Evolutionary conservation across 2,797 vertebrate species (phyloP).

Genomic region (Hydrophis major): DNA sequence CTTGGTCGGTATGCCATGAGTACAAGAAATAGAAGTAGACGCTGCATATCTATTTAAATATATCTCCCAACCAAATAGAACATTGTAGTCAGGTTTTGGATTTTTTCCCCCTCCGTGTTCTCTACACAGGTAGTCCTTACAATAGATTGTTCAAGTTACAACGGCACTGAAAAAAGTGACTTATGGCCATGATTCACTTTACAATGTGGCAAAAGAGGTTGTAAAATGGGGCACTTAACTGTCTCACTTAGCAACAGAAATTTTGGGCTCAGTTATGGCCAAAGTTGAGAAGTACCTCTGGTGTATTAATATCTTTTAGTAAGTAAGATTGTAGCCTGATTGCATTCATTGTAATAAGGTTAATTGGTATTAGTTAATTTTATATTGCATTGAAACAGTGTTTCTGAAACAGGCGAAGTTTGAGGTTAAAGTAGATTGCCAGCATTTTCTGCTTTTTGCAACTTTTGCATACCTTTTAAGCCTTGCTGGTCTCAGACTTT

Average conservation of each 20-base stretch:
- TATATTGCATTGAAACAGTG: background rate
- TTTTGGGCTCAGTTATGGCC: too few relatives aligned
- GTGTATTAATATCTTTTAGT: background rate
- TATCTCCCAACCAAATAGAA: background rate
- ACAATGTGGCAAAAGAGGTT: too few relatives aligned
- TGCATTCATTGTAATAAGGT: background rate
- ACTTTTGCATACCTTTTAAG: background rate
- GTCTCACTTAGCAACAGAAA: too few relatives aligned
- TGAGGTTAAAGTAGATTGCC: background rate
- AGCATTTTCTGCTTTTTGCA: background rate
- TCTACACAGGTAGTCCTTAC: too few relatives aligned
- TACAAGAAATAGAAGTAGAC: background rate
- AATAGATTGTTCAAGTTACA: too few relatives aligned
- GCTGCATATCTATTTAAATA: background rate
- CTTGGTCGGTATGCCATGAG: background rate
- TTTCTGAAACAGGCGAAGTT: background rate
- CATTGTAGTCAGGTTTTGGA: background rate
- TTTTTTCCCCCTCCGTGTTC: background rate
- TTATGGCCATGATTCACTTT: too few relatives aligned
- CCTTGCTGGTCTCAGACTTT: background rate
- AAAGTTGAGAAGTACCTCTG: too few relatives aligned
- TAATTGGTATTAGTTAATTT: background rate
- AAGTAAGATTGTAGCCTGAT: background rate
- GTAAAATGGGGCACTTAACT: too few relatives aligned
- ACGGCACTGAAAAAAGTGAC: too few relatives aligned